A percentile compares a stretch with the other conserved stretches of the same genome.
These are phyloP conservation scores for Phoebastria nigripes DNA, from an alignment of 2,797 vertebrate genomes.

Conservation along the genomic window DNA sequence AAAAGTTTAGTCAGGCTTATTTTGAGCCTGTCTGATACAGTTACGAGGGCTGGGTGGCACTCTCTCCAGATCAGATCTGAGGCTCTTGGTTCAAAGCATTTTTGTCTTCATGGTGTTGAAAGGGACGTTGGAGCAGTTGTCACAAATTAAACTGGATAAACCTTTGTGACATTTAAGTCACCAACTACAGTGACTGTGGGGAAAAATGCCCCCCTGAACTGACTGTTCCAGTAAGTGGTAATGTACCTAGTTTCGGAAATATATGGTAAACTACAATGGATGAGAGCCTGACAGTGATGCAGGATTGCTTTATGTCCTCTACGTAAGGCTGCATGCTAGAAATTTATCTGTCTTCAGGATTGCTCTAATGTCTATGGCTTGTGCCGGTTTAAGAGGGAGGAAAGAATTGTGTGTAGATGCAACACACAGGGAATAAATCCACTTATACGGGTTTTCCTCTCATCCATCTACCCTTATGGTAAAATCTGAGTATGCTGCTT, in stretches of 20 bases:
- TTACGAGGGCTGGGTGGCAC: neutral
- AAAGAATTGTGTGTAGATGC: neutral
- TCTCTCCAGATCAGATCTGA: neutral
- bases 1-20: neutral
- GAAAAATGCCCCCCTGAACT: neutral
- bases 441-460: neutral
- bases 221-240: neutral
- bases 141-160: neutral
- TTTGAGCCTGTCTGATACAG: neutral
- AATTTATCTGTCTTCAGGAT: neutral
- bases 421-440: neutral
- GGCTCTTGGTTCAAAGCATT: neutral
- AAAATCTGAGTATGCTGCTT: neutral
- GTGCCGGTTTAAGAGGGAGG: neutral
- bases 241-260: neutral
- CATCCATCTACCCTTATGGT: neutral
- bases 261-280: neutral
- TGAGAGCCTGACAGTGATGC: neutral
- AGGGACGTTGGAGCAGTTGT: neutral
- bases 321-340: accelerated
- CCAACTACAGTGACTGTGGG: neutral
- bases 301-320: neutral
- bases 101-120: neutral
- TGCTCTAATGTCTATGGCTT: neutral
- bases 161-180: accelerated